Evolutionary conservation across 2,888 invertebrate genomes (phyloP), one percentile per base, ranked within the genome.

Genomic region (Liopterus haemorrhoidalis): DNA sequence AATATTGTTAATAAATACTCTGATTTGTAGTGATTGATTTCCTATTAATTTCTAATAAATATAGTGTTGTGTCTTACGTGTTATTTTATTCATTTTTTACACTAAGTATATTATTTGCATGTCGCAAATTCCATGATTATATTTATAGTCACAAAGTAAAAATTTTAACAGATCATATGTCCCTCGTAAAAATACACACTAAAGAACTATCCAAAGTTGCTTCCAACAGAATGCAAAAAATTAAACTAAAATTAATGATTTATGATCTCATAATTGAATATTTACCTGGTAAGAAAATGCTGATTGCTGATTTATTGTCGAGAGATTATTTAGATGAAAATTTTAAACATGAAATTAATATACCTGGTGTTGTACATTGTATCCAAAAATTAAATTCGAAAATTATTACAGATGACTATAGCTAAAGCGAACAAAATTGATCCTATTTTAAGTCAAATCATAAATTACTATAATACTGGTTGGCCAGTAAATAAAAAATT

Each of bases 261-360:
- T 50, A 50, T 27, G 21, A 49, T 15, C 38, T 49, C 9, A 41
- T 45, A 38, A 14, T 48, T n/a, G 22, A 30, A 12, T 49, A 41
- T 31, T 11, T 46, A 14, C 32, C 46, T 4, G 49, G 41, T 21
- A 31, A 5, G 19, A 12, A 48, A 33, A 48, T 49, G 43, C 24
- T 19, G 3, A 32, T 44, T 27, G 49, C 48, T 6, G 43, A 48
- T 31, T 8, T 31, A 3, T 20, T 49, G n/a, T 30, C 31, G 4
- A 16, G 44, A 40, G 21, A 30, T 20, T 40, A 30, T 28, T 33
- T 40, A 8, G 22, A 43, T 9, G 3, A 11, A 2, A 14, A 32
- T n/a, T n/a, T 12, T 14, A 5, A 4, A 9, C 12, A 32, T 32
- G 11, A 12, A 12, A n/a, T 12, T 32, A 12, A 11, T 4, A 12